Percentiles rank a stretch among this genome's conserved stretches.
These are phyloP conservation scores for Cecidostiba fungosa DNA, from an alignment of 2,888 invertebrate species.

Conservation along the genomic window DNA sequence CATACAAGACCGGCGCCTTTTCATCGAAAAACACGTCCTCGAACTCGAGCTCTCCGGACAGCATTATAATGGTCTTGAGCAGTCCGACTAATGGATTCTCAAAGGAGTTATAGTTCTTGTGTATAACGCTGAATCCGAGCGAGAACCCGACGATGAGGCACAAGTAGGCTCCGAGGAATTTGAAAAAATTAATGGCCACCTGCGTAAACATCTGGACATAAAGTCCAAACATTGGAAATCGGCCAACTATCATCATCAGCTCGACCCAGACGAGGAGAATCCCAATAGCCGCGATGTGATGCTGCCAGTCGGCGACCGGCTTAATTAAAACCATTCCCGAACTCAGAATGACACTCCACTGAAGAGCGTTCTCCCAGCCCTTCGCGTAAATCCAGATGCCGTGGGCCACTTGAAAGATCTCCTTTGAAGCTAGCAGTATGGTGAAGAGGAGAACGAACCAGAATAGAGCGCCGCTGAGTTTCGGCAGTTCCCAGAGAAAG, in stretches of 20 bases:
- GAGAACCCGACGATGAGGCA: constrained; percentile 91
- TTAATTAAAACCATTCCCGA: constrained; percentile 70
- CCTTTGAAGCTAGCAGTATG: constrained; percentile 85
- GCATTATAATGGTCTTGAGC: constrained; percentile 92
- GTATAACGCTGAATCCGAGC: constrained; percentile 90
- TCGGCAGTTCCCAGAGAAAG: constrained; percentile 80
- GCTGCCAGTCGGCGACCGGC: constrained; percentile 85
- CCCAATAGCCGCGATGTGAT: constrained; percentile 90
- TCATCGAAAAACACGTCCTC: constrained; percentile 89
- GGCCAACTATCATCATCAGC: constrained; percentile 91
- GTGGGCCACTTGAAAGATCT: constrained; percentile 89
- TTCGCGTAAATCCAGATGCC: constrained; percentile 87
- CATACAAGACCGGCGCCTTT: constrained; percentile 83
- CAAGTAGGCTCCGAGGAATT: constrained; percentile 90
- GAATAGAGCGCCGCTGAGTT: constrained; percentile 80
- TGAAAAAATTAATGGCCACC: constrained; percentile 91
- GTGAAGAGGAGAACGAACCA: constrained; percentile 84
- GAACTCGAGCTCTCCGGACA: constrained; percentile 93
- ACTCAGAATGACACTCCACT: constrained; percentile 87
- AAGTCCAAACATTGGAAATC: constrained; percentile 92
- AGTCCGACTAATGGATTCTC: constrained; percentile 84
- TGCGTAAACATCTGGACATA: constrained; percentile 93
- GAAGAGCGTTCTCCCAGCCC: constrained; percentile 93
- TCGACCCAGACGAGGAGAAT: constrained; percentile 92
- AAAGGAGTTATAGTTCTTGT: constrained; percentile 89